Conservation (phyloP, 1,140 invertebrate species). For the Liolophura sinensis region DNA sequence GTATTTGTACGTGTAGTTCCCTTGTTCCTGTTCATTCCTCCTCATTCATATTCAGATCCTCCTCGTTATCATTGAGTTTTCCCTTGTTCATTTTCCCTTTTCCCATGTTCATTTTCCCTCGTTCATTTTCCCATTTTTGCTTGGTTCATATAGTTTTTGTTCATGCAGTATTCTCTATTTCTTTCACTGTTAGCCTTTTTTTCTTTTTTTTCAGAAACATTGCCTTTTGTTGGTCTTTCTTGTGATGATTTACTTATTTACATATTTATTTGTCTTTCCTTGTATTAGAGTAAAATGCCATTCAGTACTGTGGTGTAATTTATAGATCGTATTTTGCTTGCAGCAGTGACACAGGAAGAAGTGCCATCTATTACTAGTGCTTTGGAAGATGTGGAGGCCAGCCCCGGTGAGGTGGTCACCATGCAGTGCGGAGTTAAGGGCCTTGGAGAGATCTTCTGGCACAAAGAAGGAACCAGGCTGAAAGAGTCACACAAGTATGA, state of each 20-base stretch:
- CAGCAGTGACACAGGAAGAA: too few species aligned
- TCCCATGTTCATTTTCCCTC: not conserved
- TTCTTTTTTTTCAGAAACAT: too few species aligned
- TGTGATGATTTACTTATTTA: too few species aligned
- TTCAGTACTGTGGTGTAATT: too few species aligned
- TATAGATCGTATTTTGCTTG: too few species aligned
- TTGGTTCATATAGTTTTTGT: not conserved
- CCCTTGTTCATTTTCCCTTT: not conserved
- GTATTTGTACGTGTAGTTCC: not conserved
- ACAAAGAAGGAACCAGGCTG: conserved; percentile 6
- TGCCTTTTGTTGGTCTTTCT: too few species aligned
- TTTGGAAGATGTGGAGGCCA: not conserved
- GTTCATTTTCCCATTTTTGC: conserved; percentile 1
- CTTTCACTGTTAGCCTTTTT: not conserved
- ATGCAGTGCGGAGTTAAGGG: conserved; percentile 9
- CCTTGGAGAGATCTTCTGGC: conserved; percentile 1
- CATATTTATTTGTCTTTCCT: too few species aligned
- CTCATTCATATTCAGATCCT: not conserved
- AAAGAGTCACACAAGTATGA: not conserved
- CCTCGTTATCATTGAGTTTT: not conserved
- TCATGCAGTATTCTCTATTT: conserved; percentile 3
- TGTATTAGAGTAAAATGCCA: too few species aligned
- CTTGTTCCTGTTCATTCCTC: not conserved
- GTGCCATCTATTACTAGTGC: conserved; percentile 1
- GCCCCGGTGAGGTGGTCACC: not conserved